Percentiles rank a stretch among this genome's conserved stretches.
Conservation (phyloP, 1,140 invertebrate species). For the Drosophila varians region DNA sequence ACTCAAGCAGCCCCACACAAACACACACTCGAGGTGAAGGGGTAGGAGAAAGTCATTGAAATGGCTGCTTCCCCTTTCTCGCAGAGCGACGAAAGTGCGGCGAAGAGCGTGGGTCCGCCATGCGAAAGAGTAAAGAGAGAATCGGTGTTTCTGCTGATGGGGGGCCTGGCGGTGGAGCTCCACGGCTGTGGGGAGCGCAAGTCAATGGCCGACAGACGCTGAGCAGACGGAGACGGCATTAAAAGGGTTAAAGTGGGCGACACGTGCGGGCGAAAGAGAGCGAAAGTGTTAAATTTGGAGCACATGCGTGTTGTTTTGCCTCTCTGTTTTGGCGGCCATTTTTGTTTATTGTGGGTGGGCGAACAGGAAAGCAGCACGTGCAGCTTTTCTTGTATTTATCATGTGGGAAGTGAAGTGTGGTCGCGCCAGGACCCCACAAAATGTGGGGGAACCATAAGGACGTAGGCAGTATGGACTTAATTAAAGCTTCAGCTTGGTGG, state of each 20-base stretch:
- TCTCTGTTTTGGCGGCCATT: constrained; percentile 65
- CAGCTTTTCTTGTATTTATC: constrained; percentile 1
- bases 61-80: constrained; percentile 58
- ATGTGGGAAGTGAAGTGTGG: neutral
- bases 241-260: constrained; percentile 76
- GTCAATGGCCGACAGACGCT: constrained; percentile 75
- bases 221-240: constrained; percentile 80
- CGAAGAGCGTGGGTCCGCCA: constrained; percentile 42
- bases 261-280: constrained; percentile 75
- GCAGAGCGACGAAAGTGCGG: constrained; percentile 34
- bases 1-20: constrained; percentile 42
- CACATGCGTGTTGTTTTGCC: constrained; percentile 67
- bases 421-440: no score
- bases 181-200: constrained; percentile 25
- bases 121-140: constrained; percentile 50
- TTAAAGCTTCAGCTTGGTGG: neutral
- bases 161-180: neutral
- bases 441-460: no score
- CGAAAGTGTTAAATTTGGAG: constrained; percentile 81
- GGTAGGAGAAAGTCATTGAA: constrained; percentile 54
- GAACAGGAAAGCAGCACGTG: constrained; percentile 46
- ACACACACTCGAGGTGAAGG: constrained; percentile 45
- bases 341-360: constrained; percentile 54
- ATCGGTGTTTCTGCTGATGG: neutral
- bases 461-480: neutral